phyloP scores from a whole-genome alignment of 2,797 vertebrate species.

The Bucorvus abyssinicus region DNA sequence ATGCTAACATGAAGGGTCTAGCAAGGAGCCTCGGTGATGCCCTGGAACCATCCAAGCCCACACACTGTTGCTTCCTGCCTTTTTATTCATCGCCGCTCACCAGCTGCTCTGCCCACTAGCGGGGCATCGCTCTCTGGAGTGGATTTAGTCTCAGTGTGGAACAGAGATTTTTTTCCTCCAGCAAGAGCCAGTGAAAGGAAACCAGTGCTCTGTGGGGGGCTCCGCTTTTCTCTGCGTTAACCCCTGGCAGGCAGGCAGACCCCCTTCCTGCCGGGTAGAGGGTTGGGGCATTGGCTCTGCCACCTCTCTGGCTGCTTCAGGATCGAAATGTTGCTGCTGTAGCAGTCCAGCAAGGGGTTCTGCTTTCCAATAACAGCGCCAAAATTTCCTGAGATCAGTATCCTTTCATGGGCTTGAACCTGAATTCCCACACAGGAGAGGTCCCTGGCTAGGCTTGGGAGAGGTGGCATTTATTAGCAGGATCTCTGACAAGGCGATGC shows the following conservation, averaged over 20 bases:
- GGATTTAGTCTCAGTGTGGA: neutral
- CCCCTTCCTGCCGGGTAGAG: rapidly evolving
- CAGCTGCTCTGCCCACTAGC: neutral
- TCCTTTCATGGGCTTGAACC: neutral
- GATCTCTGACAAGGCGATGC: neutral
- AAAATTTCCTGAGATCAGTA: neutral
- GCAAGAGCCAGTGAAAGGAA: neutral
- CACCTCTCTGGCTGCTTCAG: neutral
- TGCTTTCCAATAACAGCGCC: neutral
- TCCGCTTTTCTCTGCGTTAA: neutral
- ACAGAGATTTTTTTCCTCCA: neutral
- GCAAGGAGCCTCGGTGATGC: neutral
- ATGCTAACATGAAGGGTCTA: rapidly evolving
- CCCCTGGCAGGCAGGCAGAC: neutral
- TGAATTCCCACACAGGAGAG: neutral
- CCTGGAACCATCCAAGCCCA: neutral
- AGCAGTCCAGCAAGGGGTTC: neutral
- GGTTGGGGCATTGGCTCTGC: neutral
- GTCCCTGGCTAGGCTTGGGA: neutral
- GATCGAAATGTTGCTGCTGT: neutral
- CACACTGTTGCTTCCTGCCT: rapidly evolving
- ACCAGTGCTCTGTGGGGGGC: neutral
- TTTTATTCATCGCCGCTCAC: neutral
- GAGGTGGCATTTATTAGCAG: neutral
- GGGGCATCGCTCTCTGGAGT: neutral